These are phyloP conservation scores for Sinocyclocheilus anophthalmus DNA, from an alignment of 2,113 vertebrate genomes.

Conservation along the genomic window DNA sequence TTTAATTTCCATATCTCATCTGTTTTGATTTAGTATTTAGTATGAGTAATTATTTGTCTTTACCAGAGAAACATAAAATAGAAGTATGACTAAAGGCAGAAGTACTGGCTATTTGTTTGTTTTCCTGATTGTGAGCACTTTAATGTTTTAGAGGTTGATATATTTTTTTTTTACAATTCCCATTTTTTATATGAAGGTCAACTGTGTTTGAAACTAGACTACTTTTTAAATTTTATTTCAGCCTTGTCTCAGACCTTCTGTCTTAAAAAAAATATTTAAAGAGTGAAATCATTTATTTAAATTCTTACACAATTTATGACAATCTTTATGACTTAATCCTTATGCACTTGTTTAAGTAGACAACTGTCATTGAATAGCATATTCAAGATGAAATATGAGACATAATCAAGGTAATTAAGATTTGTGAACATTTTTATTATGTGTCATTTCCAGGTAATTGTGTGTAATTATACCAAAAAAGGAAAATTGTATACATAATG, in stretches of 20 bases:
- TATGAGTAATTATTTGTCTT: neutral
- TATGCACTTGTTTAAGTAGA: neutral
- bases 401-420: neutral
- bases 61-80: neutral
- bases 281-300: neutral
- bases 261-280: neutral
- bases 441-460: neutral
- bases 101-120: neutral
- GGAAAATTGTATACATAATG: neutral
- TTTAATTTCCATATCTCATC: conserved; percentile 6
- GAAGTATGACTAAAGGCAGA: neutral
- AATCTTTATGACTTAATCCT: neutral
- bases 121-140: neutral
- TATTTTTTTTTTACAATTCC: neutral
- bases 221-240: too few species aligned
- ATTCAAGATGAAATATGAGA: neutral
- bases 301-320: neutral
- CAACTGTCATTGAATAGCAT: neutral
- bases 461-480: neutral
- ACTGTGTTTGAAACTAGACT: neutral
- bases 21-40: neutral
- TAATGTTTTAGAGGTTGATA: neutral
- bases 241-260: neutral
- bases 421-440: neutral
- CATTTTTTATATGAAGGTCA: neutral